Evolutionary conservation across 1,140 invertebrate genomes (phyloP).

Genomic region (Lepidostoma basale): DNA sequence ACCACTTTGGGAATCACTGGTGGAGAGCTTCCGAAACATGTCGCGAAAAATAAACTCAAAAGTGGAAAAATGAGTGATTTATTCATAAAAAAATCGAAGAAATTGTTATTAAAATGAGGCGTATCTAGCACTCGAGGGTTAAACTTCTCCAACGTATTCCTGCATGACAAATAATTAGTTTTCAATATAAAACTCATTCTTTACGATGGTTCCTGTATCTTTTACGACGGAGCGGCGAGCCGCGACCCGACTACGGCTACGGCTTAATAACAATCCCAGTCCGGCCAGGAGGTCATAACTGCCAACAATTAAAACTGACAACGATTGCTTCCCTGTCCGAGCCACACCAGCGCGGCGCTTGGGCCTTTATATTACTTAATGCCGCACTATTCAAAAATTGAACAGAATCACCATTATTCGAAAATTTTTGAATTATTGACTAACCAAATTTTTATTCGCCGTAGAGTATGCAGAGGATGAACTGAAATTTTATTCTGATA

Average conservation of each 20-base stretch:
- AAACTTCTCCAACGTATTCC: background rate
- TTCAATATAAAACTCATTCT: background rate
- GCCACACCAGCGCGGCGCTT: background rate
- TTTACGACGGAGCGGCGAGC: background rate
- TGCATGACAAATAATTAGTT: background rate
- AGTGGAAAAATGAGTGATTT: no score
- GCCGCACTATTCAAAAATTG: background rate
- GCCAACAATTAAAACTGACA: background rate
- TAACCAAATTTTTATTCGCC: no score
- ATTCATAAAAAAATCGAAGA: no score
- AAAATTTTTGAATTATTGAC: no score
- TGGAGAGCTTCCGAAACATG: no score
- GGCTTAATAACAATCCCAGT: background rate
- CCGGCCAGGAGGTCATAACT: background rate
- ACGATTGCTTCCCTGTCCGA: background rate
- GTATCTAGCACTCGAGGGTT: no score
- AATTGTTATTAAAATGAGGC: no score
- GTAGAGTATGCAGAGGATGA: no score
- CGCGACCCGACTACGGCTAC: background rate
- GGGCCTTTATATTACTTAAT: background rate
- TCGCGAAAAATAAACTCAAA: no score
- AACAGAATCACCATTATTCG: background rate
- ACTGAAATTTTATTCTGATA: no score
- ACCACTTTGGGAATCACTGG: no score
- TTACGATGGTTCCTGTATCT: background rate